Base-by-base conservation (phyloP, 2,888 invertebrate species). In the Anagyrus pseudococci region DNA sequence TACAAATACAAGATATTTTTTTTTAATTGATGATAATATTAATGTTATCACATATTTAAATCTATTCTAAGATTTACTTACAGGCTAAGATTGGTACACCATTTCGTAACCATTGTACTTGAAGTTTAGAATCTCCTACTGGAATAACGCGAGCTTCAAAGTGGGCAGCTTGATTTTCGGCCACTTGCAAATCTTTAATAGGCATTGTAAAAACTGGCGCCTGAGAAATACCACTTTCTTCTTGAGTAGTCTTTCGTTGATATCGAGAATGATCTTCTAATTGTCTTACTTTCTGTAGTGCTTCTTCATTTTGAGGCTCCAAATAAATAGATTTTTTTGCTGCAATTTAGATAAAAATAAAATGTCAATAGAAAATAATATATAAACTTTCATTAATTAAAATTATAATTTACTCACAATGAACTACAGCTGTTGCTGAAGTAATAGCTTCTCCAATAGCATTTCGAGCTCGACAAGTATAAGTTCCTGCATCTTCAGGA, bases 401-500 rank as follows among this genome's bases (percentile, higher is more conserved):
- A 23, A 37, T 23, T 29, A 10, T 33, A 17, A 20, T 19, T 17
- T 61, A 73, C 82, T 87, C 85, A 81, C 91, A 92, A 76, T 93
- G 92, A 17, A 94, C 92, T 20, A 87, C 83, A 13, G 98, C 89
- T 58, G 90, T 90, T 41, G 95, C 94, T 49, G 96, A 94, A 53
- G 96, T 96, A 15, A 96, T 91, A 33, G 95, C 95, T 84, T 96
- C 93, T 43, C 98, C 98, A 17, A 94, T 85, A 55, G 91, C 91
- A 75, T 98, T 99, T 56, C 88, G 90, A 1, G 98, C 96, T 74
- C 94, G 88, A 80, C 96, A 94, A 0, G 96, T 97, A 79, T 98
- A 99, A 0, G 91, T 92, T 49, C 98, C 99, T 17, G 94, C 92
- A 84, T 99, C 98, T 80, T 98, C 98, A 8, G 97, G 94, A 75